Conservation (phyloP, 2,113 vertebrate genomes). For the Gobio gobio region DNA sequence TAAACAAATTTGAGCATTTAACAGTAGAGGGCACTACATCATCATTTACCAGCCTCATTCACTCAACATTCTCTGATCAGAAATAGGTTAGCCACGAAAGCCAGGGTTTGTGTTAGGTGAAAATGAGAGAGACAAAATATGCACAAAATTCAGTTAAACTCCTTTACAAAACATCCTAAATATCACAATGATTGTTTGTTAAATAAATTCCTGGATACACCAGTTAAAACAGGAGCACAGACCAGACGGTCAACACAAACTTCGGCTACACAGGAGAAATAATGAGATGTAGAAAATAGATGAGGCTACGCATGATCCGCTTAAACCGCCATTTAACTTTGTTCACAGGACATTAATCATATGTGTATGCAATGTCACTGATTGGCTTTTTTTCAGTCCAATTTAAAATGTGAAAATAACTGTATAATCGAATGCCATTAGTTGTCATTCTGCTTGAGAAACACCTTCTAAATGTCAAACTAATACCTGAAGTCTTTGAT, state of each 20-base stretch:
- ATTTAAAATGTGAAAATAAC: conserved; percentile 43
- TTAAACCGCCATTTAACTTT: conserved; percentile 76
- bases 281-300: conserved; percentile 78
- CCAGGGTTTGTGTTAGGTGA: conserved; percentile 4
- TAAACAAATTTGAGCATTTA: conserved; percentile 56
- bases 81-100: conserved; percentile 43
- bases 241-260: conserved; percentile 12
- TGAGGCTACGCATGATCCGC: conserved; percentile 72
- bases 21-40: conserved; percentile 82
- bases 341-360: conserved; percentile 75
- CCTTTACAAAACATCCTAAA: background rate
- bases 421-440: conserved; percentile 35
- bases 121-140: background rate
- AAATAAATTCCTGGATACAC: background rate
- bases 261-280: conserved; percentile 59
- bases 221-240: background rate
- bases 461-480: conserved; percentile 26
- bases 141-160: background rate
- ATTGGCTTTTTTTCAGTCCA: conserved; percentile 64
- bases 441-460: conserved; percentile 4
- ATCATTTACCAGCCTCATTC: conserved; percentile 60
- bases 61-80: conserved; percentile 33
- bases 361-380: conserved; percentile 61
- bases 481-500: conserved; percentile 4
- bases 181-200: background rate